phyloP scores from a whole-genome alignment of 2,888 invertebrate genomes.

The Ornithoptera priamus region DNA sequence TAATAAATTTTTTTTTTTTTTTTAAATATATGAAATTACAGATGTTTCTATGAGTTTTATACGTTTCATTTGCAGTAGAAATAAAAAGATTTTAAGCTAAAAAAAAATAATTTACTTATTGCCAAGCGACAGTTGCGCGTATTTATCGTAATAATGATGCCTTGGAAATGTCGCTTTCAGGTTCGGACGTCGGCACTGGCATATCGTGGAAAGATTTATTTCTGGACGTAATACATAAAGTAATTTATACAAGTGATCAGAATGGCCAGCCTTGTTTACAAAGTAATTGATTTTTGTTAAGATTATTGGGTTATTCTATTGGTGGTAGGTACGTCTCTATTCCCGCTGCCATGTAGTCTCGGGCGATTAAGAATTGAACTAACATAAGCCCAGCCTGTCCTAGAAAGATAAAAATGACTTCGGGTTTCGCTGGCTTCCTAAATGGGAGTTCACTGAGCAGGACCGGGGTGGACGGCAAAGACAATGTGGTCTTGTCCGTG shows the following conservation, averaged over 20 bases:
- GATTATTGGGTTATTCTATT: background rate
- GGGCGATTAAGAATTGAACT: no score
- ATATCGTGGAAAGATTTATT: constrained; percentile 9
- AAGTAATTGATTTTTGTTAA: background rate
- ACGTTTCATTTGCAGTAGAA: background rate
- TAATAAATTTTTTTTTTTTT: no score
- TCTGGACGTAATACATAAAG: background rate
- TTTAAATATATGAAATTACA: background rate
- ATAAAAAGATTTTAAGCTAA: background rate
- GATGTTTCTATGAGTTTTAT: background rate
- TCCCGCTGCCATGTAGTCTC: no score
- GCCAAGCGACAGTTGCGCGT: constrained; percentile 32
- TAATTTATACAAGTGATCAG: background rate
- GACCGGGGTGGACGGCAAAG: no score
- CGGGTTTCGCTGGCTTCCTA: no score
- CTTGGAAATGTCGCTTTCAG: constrained; percentile 31
- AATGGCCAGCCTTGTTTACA: background rate
- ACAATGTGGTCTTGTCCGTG: no score
- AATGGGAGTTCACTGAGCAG: no score
- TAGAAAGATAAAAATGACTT: no score
- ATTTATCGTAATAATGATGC: constrained; percentile 5
- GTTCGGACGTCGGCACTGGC: constrained; percentile 6
- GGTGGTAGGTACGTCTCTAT: no score
- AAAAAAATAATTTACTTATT: constrained; percentile 8
- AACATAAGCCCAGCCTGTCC: no score